Base-by-base conservation (phyloP, 30 jellyfish, hydroid and myxozoan genomes). In the Nemopilema nomurai region DNA sequence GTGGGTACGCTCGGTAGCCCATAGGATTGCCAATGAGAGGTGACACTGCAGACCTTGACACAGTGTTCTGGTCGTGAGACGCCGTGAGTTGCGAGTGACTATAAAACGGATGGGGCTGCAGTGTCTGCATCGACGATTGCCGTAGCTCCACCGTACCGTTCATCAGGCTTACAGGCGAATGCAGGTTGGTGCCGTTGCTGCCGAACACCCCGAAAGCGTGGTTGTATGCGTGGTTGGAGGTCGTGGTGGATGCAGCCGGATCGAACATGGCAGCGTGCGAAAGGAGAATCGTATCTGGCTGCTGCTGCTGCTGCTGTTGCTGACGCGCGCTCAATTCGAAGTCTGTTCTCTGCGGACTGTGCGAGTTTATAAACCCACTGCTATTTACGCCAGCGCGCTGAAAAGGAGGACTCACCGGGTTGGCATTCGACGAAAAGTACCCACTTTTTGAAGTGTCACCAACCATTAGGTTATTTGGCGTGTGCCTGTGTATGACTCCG, bases 1-100 rank as follows among this genome's bases (percentile, higher is more conserved):
- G 99, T 25, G 97, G 97, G 78, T 94, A 94, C 62, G 91, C 95
- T 30, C 94, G 65, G 87, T 83, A 89, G 19, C 96, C 92, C 96
- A 89, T 89, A 21, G 90, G 92, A 81, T 75, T 80, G 85, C 81
- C 92, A 51, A 89, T 87, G 23, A 89, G 71, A 67, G 96, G 89
- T 73, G 96, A 75, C 86, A 89, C 68, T 1, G 89, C 68, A 22
- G 89, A 53, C 67, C 96, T 73, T 67, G 80, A 92, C 85, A 75
- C 90, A 69, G 92, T 73, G 71, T 80, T 76, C 81, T 89, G 92
- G 71, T 89, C 96, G 87, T 79, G 96, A 62, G 96, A 28, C 18
- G 90, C 90, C 28, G 96, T 25, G 83, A 80, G 78, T 32, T 80
- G 89, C 22, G 92, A 62, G 66, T 89, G 92, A 71, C 92, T 64